Evolutionary conservation across 2,113 vertebrate species (phyloP).

Genomic region (Neogobius melanostomus): DNA sequence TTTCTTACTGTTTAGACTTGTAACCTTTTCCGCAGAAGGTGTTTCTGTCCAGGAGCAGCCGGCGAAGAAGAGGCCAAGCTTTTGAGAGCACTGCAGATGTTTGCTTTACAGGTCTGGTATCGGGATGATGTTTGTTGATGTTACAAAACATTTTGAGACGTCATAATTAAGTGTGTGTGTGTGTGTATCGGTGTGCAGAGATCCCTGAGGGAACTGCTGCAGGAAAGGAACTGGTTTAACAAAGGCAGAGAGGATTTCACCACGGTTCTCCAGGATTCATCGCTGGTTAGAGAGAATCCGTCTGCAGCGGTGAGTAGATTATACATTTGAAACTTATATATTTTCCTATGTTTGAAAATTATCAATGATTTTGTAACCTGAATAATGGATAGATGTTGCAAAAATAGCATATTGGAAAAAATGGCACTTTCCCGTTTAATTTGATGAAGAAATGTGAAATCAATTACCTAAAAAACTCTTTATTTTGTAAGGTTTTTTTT

Average conservation of each 20-base stretch:
- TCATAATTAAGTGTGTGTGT: background rate
- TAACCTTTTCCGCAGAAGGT: slow-evolving; percentile 42
- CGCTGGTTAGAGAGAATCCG: slow-evolving; percentile 41
- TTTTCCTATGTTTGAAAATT: too few relatives aligned
- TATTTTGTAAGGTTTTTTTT: too few relatives aligned
- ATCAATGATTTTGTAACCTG: too few relatives aligned
- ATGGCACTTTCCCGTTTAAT: too few relatives aligned
- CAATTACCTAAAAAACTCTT: too few relatives aligned
- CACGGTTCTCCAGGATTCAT: slow-evolving; percentile 75
- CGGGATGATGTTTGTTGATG: background rate
- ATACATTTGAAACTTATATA: too few relatives aligned
- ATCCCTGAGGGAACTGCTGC: slow-evolving; percentile 60
- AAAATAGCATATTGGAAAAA: too few relatives aligned
- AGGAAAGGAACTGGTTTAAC: slow-evolving; percentile 64
- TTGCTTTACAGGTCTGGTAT: slow-evolving; percentile 64
- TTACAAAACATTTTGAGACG: background rate
- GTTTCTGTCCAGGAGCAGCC: slow-evolving; percentile 35
- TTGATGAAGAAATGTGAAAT: too few relatives aligned
- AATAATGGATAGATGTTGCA: too few relatives aligned
- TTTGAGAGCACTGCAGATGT: slow-evolving; percentile 46
- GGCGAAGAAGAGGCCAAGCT: slow-evolving; percentile 48
- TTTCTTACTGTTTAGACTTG: background rate
- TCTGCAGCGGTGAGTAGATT: slow-evolving; percentile 46
- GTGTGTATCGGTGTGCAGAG: slow-evolving; percentile 42
- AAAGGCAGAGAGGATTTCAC: slow-evolving; percentile 78